A percentile compares a stretch with the other conserved stretches of the same genome.
These are phyloP conservation scores for Vanessa tameamea DNA, from an alignment of 1,140 invertebrate species.

Conservation along the genomic window DNA sequence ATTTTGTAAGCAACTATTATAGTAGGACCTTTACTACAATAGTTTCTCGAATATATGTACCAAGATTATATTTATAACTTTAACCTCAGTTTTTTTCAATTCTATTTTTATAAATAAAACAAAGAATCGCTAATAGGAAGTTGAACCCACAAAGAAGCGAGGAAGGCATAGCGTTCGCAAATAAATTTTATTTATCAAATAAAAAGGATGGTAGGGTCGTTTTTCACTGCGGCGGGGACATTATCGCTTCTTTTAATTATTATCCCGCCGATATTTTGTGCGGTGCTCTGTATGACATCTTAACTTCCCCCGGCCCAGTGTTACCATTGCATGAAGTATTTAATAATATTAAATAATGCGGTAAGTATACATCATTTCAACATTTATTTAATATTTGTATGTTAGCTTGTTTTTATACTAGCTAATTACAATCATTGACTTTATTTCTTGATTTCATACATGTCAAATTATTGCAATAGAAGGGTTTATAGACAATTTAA, in stretches of 20 bases:
- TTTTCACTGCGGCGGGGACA: conserved; percentile 75
- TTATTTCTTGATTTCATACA: too few relatives aligned
- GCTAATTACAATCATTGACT: too few relatives aligned
- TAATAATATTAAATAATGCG: neutral
- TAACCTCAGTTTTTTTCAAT: neutral
- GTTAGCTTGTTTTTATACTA: too few relatives aligned
- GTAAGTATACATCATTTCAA: too few relatives aligned
- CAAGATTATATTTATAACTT: neutral
- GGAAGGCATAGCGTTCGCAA: conserved; percentile 59
- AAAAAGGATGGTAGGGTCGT: conserved; percentile 78
- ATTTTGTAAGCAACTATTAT: too few relatives aligned
- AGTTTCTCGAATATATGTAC: neutral
- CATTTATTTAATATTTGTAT: too few relatives aligned
- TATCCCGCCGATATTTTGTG: conserved; percentile 76
- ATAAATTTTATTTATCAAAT: conserved; percentile 82
- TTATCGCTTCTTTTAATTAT: conserved; percentile 80
- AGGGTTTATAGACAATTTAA: too few relatives aligned
- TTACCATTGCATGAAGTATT: neutral
- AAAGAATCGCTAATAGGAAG: conserved; percentile 56
- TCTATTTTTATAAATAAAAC: conserved; percentile 39
- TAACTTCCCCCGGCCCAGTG: conserved; percentile 8
- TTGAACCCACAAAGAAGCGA: conserved; percentile 60
- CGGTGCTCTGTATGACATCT: conserved; percentile 27
- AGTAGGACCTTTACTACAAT: too few relatives aligned
- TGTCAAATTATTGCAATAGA: too few relatives aligned